These are phyloP conservation scores for Eristalis pertinax DNA, from an alignment of 2,888 invertebrate species.

Conservation along the genomic window DNA sequence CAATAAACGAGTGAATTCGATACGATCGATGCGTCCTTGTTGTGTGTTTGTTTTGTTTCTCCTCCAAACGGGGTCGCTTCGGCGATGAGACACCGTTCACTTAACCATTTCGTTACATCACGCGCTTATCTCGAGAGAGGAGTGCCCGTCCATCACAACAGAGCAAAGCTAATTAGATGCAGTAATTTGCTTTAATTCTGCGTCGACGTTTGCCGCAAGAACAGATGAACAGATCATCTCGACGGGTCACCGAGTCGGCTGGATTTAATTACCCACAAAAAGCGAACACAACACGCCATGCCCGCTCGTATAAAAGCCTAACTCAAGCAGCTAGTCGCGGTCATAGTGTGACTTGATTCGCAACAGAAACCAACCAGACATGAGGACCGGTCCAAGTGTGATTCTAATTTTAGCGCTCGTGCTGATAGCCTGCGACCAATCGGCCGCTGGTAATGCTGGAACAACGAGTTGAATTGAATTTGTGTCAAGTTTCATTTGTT, in stretches of 20 bases:
- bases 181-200: conserved; percentile 24
- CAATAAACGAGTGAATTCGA: background rate
- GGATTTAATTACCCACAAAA: conserved; percentile 10
- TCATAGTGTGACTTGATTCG: conserved; percentile 25
- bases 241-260: background rate
- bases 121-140: background rate
- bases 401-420: conserved; percentile 33
- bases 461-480: background rate
- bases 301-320: conserved; percentile 33
- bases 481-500: background rate
- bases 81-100: background rate
- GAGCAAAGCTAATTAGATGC: conserved; percentile 17
- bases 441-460: conserved; percentile 32
- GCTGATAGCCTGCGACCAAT: conserved; percentile 27
- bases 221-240: background rate
- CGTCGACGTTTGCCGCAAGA: conserved; percentile 6
- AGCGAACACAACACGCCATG: background rate
- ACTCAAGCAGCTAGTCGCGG: background rate
- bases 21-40: background rate
- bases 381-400: conserved; percentile 22
- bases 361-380: background rate
- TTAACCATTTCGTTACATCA: background rate
- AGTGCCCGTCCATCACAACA: background rate
- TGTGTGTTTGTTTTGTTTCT: background rate
- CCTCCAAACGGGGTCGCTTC: background rate